phyloP scores from a whole-genome alignment of 2,113 vertebrate species.

The Cinclus cinclus region DNA sequence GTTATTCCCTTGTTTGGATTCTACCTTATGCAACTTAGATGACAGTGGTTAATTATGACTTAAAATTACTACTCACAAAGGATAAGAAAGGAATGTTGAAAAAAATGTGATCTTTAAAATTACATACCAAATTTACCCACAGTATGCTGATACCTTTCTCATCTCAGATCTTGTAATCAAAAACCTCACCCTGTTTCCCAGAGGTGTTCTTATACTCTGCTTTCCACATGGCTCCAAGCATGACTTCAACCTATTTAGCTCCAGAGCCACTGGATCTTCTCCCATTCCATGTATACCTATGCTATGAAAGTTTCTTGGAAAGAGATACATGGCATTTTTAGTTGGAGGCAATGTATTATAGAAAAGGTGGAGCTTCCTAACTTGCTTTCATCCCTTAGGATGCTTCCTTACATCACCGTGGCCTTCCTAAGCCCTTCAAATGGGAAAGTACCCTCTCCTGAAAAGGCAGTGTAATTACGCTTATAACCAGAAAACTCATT shows the following conservation, averaged over 20 bases:
- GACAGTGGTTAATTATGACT: not conserved
- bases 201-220: not conserved
- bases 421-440: not conserved
- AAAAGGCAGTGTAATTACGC: not conserved
- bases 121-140: not conserved
- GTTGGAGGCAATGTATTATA: not conserved
- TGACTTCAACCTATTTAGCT: not conserved
- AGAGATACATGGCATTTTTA: not conserved
- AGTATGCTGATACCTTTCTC: not conserved
- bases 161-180: not conserved
- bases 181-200: not conserved
- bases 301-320: not conserved
- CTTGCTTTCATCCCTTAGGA: not conserved
- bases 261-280: not conserved
- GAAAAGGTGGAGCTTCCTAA: not conserved
- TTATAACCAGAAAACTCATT: not conserved
- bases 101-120: not conserved
- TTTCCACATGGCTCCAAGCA: not conserved
- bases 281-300: not conserved
- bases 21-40: not conserved
- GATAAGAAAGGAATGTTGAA: not conserved
- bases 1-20: not conserved
- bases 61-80: not conserved
- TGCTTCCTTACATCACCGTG: not conserved
- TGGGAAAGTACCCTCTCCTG: not conserved